Evolutionary conservation across 2,797 vertebrate species (phyloP).

Genomic region (Fundulus diaphanus): DNA sequence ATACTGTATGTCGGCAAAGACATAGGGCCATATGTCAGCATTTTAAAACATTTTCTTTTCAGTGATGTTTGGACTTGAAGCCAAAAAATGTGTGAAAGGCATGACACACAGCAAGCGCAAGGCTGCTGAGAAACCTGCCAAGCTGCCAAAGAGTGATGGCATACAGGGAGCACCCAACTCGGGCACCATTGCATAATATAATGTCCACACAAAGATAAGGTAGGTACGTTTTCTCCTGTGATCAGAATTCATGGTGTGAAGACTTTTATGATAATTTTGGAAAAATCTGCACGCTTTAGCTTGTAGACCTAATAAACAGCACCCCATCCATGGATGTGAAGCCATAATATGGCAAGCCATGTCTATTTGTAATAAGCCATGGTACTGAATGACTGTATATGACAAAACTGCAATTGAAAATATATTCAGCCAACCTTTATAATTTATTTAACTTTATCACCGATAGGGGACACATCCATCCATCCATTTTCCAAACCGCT

Average conservation of each 20-base stretch:
- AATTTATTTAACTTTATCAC: not conserved
- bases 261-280: not conserved
- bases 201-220: not conserved
- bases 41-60: not conserved
- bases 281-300: not conserved
- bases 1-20: not conserved
- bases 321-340: not conserved
- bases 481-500: too few relatives aligned
- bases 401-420: not conserved
- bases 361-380: not conserved
- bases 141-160: not conserved
- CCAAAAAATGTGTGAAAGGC: not conserved
- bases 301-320: not conserved
- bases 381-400: not conserved
- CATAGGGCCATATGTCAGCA: not conserved
- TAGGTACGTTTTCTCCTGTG: not conserved
- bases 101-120: not conserved
- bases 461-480: not conserved
- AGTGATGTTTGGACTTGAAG: not conserved
- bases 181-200: not conserved
- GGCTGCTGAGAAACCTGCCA: not conserved
- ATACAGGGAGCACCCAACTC: not conserved
- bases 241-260: not conserved
- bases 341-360: not conserved
- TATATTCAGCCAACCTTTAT: not conserved